Percentiles rank a stretch among this genome's conserved stretches.
These are phyloP conservation scores for Poecile montanus DNA, from an alignment of 2,797 vertebrate species.

Conservation along the genomic window DNA sequence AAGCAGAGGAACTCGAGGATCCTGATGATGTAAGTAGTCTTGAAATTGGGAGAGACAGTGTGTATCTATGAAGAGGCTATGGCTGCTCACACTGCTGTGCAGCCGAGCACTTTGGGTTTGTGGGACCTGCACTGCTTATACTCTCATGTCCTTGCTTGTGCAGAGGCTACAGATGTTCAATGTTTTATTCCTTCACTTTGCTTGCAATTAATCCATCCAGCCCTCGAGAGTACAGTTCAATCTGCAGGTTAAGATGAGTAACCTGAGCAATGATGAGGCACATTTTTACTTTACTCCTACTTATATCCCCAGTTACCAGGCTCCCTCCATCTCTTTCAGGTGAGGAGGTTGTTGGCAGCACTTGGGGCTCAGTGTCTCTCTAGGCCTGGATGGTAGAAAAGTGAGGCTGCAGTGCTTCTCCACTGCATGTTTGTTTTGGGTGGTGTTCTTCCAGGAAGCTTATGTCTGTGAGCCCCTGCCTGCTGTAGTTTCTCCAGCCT, in stretches of 20 bases:
- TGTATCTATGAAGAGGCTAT: not conserved
- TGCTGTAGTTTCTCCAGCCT: not conserved
- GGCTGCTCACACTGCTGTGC: not conserved
- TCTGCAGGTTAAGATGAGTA: not conserved
- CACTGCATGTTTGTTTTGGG: not conserved
- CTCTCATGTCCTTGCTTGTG: not conserved
- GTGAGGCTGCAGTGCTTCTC: not conserved
- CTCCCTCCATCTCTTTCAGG: not conserved
- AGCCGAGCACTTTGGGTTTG: not conserved
- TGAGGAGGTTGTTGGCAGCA: not conserved
- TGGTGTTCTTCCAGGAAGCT: not conserved
- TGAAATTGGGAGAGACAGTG: not conserved
- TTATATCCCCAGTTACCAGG: not conserved
- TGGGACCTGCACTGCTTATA: not conserved
- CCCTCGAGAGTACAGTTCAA: not conserved
- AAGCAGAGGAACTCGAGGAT: slow-evolving; percentile 73
- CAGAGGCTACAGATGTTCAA: not conserved
- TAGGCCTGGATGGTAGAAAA: not conserved
- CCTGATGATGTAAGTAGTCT: slow-evolving; percentile 72
- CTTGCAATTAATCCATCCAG: not conserved
- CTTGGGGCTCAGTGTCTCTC: not conserved
- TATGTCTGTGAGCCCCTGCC: not conserved
- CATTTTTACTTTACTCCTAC: not conserved
- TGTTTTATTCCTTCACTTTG: not conserved
- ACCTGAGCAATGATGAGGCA: not conserved